phyloP scores from a whole-genome alignment of 2,113 vertebrate genomes.

The Jaculus jaculus region DNA sequence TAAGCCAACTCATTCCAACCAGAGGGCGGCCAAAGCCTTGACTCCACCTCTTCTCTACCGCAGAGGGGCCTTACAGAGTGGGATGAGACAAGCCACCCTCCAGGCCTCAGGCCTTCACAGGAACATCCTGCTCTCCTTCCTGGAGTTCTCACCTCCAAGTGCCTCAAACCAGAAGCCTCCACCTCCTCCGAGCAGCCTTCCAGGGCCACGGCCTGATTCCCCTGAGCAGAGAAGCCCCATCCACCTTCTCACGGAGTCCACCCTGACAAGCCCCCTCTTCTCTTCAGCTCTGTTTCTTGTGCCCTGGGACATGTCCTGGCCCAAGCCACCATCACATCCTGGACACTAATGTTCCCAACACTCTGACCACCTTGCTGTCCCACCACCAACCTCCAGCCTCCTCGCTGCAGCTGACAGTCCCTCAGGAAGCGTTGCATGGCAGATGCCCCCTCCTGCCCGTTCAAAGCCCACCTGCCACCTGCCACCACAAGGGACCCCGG shows the following conservation, averaged over 20 bases:
- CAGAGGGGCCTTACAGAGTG: background rate
- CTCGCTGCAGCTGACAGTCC: background rate
- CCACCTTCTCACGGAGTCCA: background rate
- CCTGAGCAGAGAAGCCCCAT: background rate
- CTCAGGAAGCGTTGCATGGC: background rate
- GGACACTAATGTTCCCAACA: background rate
- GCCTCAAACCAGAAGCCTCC: background rate
- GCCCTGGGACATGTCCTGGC: background rate
- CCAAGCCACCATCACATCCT: background rate
- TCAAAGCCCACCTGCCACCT: background rate
- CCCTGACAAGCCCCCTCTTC: background rate
- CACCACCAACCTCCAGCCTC: background rate
- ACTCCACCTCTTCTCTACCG: conserved; percentile 6
- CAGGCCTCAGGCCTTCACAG: background rate
- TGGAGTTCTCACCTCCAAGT: background rate
- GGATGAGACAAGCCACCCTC: background rate
- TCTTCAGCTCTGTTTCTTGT: background rate
- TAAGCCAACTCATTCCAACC: background rate
- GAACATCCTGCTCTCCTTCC: background rate
- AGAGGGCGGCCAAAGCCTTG: background rate
- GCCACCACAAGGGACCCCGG: background rate
- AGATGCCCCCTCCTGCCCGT: background rate
- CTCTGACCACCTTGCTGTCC: background rate
- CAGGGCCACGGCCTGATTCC: background rate
- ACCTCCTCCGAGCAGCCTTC: conserved; percentile 54